Percentiles rank a stretch among this genome's conserved stretches.
These are phyloP conservation scores for Eupithecia centaureata DNA, from an alignment of 2,888 invertebrate genomes.

Conservation along the genomic window DNA sequence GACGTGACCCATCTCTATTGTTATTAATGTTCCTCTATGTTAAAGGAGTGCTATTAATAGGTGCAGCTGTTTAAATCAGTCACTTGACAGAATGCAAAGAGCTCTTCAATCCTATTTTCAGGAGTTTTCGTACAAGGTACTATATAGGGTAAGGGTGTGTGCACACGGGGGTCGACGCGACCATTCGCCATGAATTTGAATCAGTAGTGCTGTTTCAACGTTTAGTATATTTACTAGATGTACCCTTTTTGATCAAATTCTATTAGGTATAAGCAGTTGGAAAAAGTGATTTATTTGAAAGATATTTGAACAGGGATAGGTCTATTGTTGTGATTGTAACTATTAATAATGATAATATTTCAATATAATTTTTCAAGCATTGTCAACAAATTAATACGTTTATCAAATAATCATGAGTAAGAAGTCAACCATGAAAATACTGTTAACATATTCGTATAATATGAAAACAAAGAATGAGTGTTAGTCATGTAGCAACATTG, in stretches of 20 bases:
- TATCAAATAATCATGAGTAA: too few relatives aligned
- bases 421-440: too few relatives aligned
- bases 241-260: not conserved
- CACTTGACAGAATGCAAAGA: not conserved
- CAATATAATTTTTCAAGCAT: too few relatives aligned
- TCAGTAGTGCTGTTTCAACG: constrained; percentile 24
- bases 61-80: not conserved
- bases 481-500: constrained; percentile 4
- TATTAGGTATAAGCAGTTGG: not conserved
- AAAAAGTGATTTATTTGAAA: too few relatives aligned
- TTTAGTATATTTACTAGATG: not conserved
- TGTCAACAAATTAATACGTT: too few relatives aligned
- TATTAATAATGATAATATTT: too few relatives aligned
- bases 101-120: constrained; percentile 9
- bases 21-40: not conserved
- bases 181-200: constrained; percentile 42
- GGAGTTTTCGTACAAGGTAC: constrained; percentile 7
- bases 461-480: too few relatives aligned
- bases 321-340: too few relatives aligned
- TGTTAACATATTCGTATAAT: too few relatives aligned
- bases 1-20: not conserved
- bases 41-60: not conserved
- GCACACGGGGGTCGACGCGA: constrained; percentile 36
- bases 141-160: constrained; percentile 37
- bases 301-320: too few relatives aligned